Conservation (phyloP, 2,888 invertebrate species). For the Trypoxylon attenuatum region DNA sequence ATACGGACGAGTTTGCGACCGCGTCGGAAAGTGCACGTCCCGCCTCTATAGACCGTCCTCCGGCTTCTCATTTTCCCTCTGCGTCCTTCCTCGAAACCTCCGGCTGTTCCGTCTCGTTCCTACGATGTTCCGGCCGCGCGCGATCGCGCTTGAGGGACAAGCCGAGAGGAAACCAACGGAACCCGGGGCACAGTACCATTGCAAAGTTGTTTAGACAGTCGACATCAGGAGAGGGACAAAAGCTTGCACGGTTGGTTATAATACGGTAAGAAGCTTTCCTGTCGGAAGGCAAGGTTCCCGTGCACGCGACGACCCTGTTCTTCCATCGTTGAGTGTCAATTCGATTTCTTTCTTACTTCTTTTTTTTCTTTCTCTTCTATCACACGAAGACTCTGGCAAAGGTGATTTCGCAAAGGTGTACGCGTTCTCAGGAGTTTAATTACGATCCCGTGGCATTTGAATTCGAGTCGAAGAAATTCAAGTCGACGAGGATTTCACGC, state of each 20-base stretch:
- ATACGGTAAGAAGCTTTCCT: slow-evolving; percentile 44
- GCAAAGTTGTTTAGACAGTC: slow-evolving; percentile 65
- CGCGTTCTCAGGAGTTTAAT: background rate
- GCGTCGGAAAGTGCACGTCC: slow-evolving; percentile 41
- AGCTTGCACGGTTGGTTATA: slow-evolving; percentile 35
- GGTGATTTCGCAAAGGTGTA: background rate
- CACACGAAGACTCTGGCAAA: background rate
- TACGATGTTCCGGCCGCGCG: background rate
- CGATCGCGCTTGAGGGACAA: background rate
- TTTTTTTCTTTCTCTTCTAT: background rate
- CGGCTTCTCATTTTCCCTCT: background rate
- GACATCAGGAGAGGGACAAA: slow-evolving; percentile 35
- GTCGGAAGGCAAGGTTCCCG: slow-evolving; percentile 10
- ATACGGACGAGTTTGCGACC: slow-evolving; percentile 50
- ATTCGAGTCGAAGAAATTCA: background rate
- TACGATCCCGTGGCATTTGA: background rate
- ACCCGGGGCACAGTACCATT: slow-evolving; percentile 39
- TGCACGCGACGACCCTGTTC: background rate
- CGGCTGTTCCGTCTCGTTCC: background rate
- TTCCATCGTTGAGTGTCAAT: background rate
- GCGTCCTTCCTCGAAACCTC: background rate
- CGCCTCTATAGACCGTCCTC: slow-evolving; percentile 27
- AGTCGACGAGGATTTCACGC: slow-evolving; percentile 25
- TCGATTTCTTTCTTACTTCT: background rate
- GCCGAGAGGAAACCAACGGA: background rate